Conservation (phyloP, 37 sponge, comb jelly and placozoan genomes). For the Spongia lamella region DNA sequence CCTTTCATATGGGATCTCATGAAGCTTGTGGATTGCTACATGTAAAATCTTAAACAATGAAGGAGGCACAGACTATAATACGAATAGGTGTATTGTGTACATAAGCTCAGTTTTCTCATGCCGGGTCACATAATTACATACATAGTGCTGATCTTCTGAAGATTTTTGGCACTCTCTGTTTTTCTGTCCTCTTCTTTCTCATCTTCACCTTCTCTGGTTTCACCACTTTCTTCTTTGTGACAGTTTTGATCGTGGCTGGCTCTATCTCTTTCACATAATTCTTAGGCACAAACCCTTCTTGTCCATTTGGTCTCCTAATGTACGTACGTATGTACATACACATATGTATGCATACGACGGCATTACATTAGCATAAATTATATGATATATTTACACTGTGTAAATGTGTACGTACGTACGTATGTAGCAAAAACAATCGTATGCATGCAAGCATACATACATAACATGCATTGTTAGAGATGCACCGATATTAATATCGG, state of each 20-base stretch:
- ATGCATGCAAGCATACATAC: no score
- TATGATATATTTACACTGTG: neutral
- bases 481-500: no score
- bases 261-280: conserved; percentile 86
- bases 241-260: conserved; percentile 55
- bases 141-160: neutral
- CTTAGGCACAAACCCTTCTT: conserved; percentile 90
- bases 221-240: conserved; percentile 59
- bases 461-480: no score
- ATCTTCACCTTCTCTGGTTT: conserved; percentile 61
- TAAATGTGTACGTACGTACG: neutral
- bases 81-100: no score
- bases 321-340: neutral
- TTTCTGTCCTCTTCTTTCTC: conserved; percentile 52
- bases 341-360: no score
- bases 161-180: conserved; percentile 12
- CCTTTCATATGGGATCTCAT: no score
- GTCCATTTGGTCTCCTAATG: conserved; percentile 66
- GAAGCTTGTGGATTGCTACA: no score
- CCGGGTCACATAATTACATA: no score
- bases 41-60: neutral
- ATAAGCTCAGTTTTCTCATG: no score
- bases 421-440: neutral
- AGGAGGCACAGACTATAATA: neutral
- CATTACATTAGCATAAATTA: no score